These are phyloP conservation scores for Calliphora vomitoria DNA, from an alignment of 2,888 invertebrate species.

Conservation along the genomic window DNA sequence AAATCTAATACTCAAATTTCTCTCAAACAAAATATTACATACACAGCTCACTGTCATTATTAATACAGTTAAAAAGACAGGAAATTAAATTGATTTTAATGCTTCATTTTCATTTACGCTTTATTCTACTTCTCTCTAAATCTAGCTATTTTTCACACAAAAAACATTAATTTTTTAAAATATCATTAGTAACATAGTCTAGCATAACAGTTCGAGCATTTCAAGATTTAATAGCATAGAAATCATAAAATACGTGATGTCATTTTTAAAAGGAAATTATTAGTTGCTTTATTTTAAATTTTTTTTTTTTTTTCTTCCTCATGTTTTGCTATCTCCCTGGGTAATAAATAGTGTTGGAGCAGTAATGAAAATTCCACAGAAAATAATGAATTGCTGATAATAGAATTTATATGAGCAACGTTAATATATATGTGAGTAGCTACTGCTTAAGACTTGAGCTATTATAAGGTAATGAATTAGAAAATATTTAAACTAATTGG, in stretches of 20 bases:
- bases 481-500: constrained; percentile 40
- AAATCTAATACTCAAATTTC: too few species aligned
- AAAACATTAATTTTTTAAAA: constrained; percentile 56
- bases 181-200: constrained; percentile 41
- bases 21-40: background rate
- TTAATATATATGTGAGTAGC: background rate
- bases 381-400: constrained; percentile 61
- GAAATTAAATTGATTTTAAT: constrained; percentile 70
- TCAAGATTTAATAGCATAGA: constrained; percentile 15
- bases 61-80: constrained; percentile 42
- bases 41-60: constrained; percentile 20
- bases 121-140: background rate
- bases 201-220: constrained; percentile 27
- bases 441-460: background rate
- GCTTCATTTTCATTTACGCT: constrained; percentile 20
- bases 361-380: constrained; percentile 49
- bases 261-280: constrained; percentile 49
- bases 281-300: constrained; percentile 27
- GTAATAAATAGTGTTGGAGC: constrained; percentile 20
- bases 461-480: constrained; percentile 23
- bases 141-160: background rate
- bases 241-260: constrained; percentile 70
- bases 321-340: background rate
- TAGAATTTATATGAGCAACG: constrained; percentile 48
- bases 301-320: background rate